A percentile compares a stretch with the other conserved stretches of the same genome.
These are phyloP conservation scores for Forficula auricularia DNA, from an alignment of 1,140 invertebrate species.

Conservation along the genomic window DNA sequence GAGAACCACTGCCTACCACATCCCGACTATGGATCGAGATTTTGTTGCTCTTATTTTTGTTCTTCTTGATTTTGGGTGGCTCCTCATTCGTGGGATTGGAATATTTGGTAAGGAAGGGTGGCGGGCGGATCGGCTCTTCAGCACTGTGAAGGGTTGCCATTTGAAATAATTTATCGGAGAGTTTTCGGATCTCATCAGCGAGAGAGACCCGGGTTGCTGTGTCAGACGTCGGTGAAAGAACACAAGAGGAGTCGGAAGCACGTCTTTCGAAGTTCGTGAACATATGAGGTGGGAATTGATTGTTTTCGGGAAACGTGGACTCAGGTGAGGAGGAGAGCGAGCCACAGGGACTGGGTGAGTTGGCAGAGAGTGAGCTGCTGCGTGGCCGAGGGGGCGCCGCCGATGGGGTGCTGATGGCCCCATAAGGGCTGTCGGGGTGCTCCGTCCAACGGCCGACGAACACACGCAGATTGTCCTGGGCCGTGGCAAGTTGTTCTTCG, in stretches of 20 bases:
- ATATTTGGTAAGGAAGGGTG: not conserved
- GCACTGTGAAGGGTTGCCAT: slow-evolving; percentile 31
- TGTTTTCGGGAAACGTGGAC: slow-evolving; percentile 1
- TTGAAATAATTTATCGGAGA: slow-evolving; percentile 56
- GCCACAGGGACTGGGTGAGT: slow-evolving; percentile 55
- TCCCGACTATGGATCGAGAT: not conserved
- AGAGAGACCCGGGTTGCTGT: slow-evolving; percentile 23
- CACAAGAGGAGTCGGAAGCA: slow-evolving; percentile 53
- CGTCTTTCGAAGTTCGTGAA: slow-evolving; percentile 37
- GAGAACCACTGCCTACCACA: not conserved
- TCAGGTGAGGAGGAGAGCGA: slow-evolving; percentile 23
- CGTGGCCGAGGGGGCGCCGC: slow-evolving; percentile 5
- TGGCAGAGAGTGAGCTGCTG: slow-evolving; percentile 33
- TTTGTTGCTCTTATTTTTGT: not conserved
- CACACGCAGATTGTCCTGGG: slow-evolving; percentile 67
- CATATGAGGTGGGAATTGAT: slow-evolving; percentile 14
- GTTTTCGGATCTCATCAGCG: slow-evolving; percentile 60
- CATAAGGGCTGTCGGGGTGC: slow-evolving; percentile 65
- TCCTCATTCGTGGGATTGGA: not conserved
- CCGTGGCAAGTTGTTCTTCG: slow-evolving; percentile 47
- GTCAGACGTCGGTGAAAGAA: slow-evolving; percentile 26
- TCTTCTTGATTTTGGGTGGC: not conserved
- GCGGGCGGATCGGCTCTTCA: not conserved
- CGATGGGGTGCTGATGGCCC: slow-evolving; percentile 21
- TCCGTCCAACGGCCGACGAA: slow-evolving; percentile 79